Conservation (phyloP, 1,140 invertebrate species). For the Pseudachorutes palmiensis region DNA sequence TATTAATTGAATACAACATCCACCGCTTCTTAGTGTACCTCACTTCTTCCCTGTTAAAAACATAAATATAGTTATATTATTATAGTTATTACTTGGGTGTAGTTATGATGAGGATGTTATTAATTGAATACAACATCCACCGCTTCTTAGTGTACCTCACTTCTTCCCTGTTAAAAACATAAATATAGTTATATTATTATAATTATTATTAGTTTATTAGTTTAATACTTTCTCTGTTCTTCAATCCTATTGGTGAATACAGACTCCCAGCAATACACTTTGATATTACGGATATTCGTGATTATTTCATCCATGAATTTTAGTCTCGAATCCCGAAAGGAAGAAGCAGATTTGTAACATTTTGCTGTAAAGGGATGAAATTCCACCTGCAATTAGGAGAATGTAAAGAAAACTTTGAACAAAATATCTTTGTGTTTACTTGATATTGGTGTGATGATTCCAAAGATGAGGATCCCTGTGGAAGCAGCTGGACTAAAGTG, state of each 20-base stretch:
- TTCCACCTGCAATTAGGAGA: neutral
- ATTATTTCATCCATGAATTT: neutral
- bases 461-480: neutral
- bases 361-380: neutral
- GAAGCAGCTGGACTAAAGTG: neutral
- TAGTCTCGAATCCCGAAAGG: neutral
- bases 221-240: neutral
- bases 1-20: neutral
- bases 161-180: neutral
- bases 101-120: neutral
- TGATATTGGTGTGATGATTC: neutral
- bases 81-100: too few relatives aligned
- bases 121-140: neutral
- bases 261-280: neutral
- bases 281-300: neutral
- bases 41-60: neutral
- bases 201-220: too few relatives aligned
- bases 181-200: too few relatives aligned
- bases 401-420: too few relatives aligned
- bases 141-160: neutral
- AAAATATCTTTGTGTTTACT: neutral
- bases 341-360: neutral
- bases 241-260: neutral
- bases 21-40: neutral
- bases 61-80: too few relatives aligned